Conservation (phyloP, 2,113 vertebrate species). For the Lucifuga dentata region DNA sequence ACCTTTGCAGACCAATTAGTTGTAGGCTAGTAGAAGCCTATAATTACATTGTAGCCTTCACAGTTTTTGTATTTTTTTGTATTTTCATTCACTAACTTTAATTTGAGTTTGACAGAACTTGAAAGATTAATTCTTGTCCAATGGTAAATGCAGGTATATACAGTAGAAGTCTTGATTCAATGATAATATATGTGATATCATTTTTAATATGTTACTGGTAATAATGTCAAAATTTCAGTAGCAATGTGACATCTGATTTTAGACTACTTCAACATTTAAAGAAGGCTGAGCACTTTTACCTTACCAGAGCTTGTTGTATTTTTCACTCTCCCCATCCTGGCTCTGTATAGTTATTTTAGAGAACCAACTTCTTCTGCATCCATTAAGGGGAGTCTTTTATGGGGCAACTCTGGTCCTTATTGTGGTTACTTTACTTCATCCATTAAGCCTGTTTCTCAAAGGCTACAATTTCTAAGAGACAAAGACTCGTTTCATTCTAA, state of each 20-base stretch:
- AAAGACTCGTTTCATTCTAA: too few relatives aligned
- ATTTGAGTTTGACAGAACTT: not conserved
- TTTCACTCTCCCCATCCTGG: slow-evolving; percentile 7
- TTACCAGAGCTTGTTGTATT: not conserved
- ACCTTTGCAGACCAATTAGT: too few relatives aligned
- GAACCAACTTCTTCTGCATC: slow-evolving; percentile 5
- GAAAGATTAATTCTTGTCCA: not conserved
- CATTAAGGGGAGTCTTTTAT: slow-evolving; percentile 40
- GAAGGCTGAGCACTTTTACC: not conserved
- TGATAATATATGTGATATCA: too few relatives aligned
- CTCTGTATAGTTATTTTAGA: not conserved
- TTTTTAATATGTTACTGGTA: too few relatives aligned
- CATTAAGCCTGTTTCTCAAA: slow-evolving; percentile 32
- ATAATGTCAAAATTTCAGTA: not conserved
- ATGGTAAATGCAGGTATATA: fast-evolving
- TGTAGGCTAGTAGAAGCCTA: too few relatives aligned
- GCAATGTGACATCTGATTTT: not conserved
- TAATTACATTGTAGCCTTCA: too few relatives aligned
- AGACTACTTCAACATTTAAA: too few relatives aligned
- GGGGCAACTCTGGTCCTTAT: slow-evolving; percentile 19
- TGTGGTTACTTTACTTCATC: slow-evolving; percentile 34
- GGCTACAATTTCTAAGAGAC: too few relatives aligned
- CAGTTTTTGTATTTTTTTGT: too few relatives aligned
- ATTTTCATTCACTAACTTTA: not conserved
- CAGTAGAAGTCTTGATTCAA: too few relatives aligned